Evolutionary conservation across 2,113 vertebrate species (phyloP).

Genomic region (Trochalopteron elliotii): DNA sequence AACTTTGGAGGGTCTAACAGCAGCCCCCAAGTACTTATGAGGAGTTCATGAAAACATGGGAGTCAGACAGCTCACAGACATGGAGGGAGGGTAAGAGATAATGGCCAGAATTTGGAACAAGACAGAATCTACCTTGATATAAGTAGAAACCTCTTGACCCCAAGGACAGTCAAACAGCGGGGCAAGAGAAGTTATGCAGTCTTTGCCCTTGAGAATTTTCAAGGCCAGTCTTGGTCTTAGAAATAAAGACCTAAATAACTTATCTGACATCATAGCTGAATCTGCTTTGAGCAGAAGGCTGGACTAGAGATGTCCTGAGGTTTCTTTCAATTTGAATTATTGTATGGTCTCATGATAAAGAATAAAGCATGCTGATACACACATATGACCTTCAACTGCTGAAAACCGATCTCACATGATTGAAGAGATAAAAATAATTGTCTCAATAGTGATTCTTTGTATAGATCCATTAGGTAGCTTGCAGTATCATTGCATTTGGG

Average conservation of each 20-base stretch:
- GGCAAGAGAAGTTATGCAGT: neutral
- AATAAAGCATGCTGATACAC: neutral
- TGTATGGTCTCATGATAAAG: neutral
- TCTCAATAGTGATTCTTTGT: neutral
- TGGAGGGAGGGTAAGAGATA: neutral
- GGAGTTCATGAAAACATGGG: neutral
- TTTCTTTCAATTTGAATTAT: neutral
- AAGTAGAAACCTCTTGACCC: neutral
- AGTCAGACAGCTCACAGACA: neutral
- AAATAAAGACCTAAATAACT: neutral
- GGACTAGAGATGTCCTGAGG: neutral
- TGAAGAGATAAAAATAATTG: neutral
- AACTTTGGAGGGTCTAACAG: neutral
- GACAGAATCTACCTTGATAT: neutral
- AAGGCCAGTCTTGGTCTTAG: neutral
- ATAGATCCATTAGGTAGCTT: neutral
- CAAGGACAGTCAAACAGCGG: neutral
- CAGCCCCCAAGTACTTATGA: neutral
- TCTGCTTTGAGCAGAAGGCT: neutral
- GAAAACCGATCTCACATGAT: neutral
- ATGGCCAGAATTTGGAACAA: neutral
- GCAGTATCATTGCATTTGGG: neutral
- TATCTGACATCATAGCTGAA: neutral
- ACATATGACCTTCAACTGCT: neutral
- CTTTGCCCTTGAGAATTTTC: neutral